Conservation (phyloP, 1,140 invertebrate species). For the Megalonaias nervosa region DNA sequence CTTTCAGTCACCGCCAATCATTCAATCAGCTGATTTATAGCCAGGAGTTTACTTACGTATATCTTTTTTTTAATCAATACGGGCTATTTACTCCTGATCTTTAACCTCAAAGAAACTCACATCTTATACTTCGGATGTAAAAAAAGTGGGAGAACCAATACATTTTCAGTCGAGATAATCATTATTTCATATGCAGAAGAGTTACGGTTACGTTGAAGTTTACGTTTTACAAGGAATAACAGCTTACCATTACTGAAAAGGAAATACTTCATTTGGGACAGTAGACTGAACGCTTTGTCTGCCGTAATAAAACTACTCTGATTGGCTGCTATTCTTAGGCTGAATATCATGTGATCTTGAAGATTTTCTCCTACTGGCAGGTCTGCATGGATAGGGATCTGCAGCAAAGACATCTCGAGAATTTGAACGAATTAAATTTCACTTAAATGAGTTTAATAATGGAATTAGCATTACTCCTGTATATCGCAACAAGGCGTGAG, state of each 20-base stretch:
- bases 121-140: too few species aligned
- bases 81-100: too few species aligned
- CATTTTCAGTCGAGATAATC: too few species aligned
- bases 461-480: neutral
- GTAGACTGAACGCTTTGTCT: constrained; percentile 26
- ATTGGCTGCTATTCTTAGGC: constrained; percentile 14
- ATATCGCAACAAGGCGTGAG: neutral
- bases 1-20: too few species aligned
- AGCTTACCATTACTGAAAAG: constrained; percentile 22
- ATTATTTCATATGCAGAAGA: too few species aligned
- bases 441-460: neutral
- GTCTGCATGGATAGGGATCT: constrained; percentile 30
- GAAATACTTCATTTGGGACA: constrained; percentile 32
- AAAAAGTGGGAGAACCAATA: too few species aligned
- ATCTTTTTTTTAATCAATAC: too few species aligned
- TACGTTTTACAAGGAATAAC: too few species aligned
- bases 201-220: too few species aligned
- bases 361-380: constrained; percentile 28
- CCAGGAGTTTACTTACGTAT: too few species aligned
- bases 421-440: neutral
- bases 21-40: too few species aligned
- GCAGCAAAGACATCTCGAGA: neutral
- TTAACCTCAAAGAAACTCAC: too few species aligned
- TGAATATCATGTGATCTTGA: constrained; percentile 27
- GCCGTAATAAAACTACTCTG: constrained; percentile 13